Evolutionary conservation across 2,113 vertebrate species (phyloP), one percentile per base, ranked within the genome.

Genomic region (Polyodon spathula): DNA sequence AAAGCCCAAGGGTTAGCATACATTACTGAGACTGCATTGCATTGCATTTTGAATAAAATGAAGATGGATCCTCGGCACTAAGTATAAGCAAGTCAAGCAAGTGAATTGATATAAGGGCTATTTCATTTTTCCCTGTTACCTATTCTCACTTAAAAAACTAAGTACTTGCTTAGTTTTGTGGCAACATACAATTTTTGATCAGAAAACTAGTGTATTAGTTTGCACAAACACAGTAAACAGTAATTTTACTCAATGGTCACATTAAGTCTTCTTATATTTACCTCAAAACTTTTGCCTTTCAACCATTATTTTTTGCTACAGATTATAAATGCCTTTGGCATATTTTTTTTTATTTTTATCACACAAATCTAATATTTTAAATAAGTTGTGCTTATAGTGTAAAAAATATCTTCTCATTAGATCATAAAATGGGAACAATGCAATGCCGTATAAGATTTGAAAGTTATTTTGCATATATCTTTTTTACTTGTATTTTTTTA

Each of bases 41-140:
- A 62, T 57, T 7, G 41, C 58, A 57, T 54, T 67, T 62, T 62
- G 57, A 76, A 74, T 72, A 67, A 69, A 67, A 74, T 56, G 40
- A 65, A 56, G 66, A 67, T 46, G 17, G 40, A 71, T 73, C 71
- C 63, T 69, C 63, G 10, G 52, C 66, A 71, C 63, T 66, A 68
- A 78, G 76, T 79, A 65, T 56, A 38, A 81, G 72, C 78, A 81
- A 81, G 69, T 85, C 71, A 79, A 81, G 82, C 79, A 78, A 75
- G 77, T 52, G 81, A 76, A 86, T 84, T 76, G 79, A 72, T 65
- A 66, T 87, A 85, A 86, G 79, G 78, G 78, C 77, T 73, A 70
- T 54, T 68, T 57, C 70, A 64, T 68, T 66, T 59, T 56, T 60
- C 57, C 64, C 38, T 50, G 37, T 56, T 40, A 54, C 58, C 63